These are phyloP conservation scores for Gopherus evgoodei DNA, from an alignment of 2,113 vertebrate species.

Conservation along the genomic window DNA sequence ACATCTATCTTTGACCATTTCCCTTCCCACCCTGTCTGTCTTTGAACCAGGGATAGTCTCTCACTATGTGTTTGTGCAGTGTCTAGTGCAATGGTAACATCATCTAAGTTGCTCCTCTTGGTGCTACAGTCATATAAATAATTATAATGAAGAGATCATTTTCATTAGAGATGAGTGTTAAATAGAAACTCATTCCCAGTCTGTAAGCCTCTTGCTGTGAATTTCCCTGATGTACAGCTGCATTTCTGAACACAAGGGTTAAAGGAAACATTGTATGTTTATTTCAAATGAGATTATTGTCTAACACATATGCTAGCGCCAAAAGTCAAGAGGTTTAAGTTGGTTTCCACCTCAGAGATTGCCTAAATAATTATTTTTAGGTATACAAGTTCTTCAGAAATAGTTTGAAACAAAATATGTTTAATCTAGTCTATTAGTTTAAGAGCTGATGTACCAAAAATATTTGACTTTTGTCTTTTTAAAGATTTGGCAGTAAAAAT, in stretches of 20 bases:
- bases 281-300: not conserved
- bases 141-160: not conserved
- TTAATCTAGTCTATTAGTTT: slow-evolving; percentile 26
- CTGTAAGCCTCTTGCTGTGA: not conserved
- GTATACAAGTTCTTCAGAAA: not conserved
- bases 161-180: not conserved
- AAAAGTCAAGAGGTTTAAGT: not conserved
- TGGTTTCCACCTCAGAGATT: not conserved
- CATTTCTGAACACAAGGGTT: fast-evolving
- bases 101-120: not conserved
- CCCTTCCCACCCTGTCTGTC: not conserved
- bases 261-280: not conserved
- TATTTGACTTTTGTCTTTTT: slow-evolving; percentile 42
- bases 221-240: not conserved
- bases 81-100: not conserved
- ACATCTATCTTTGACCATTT: not conserved
- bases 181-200: not conserved
- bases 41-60: not conserved
- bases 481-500: not conserved
- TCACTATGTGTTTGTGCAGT: fast-evolving
- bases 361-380: not conserved
- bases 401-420: not conserved
- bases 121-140: not conserved
- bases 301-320: not conserved
- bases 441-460: slow-evolving; percentile 24